Conservation (phyloP, 2,113 vertebrate species). For the Rhea americana region DNA sequence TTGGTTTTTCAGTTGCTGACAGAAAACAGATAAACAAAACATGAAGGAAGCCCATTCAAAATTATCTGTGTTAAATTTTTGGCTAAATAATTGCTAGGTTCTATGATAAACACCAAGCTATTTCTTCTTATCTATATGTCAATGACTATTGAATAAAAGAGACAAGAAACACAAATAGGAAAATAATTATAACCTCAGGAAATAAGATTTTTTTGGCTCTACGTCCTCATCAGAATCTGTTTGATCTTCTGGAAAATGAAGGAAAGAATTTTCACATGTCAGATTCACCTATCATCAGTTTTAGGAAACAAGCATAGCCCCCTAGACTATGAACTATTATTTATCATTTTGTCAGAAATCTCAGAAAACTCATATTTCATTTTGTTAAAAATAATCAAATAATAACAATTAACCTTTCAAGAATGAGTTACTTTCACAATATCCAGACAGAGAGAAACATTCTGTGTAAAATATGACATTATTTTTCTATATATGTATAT, state of each 20-base stretch:
- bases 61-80: background rate
- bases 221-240: background rate
- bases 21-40: background rate
- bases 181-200: background rate
- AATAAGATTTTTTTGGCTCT: background rate
- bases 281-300: background rate
- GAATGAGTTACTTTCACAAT: background rate
- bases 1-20: background rate
- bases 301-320: background rate
- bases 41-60: background rate
- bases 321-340: background rate
- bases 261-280: background rate
- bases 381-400: background rate
- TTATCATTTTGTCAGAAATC: background rate
- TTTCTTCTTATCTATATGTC: background rate
- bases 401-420: background rate
- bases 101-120: background rate
- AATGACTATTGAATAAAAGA: background rate
- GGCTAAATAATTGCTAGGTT: background rate
- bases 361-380: accelerated
- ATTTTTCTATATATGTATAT: background rate
- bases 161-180: background rate
- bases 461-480: background rate
- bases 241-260: background rate
- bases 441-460: background rate